A percentile compares a stretch with the other conserved stretches of the same genome.
Conservation (phyloP, 2,113 vertebrate genomes). For the Grammomys dolichurus region DNA sequence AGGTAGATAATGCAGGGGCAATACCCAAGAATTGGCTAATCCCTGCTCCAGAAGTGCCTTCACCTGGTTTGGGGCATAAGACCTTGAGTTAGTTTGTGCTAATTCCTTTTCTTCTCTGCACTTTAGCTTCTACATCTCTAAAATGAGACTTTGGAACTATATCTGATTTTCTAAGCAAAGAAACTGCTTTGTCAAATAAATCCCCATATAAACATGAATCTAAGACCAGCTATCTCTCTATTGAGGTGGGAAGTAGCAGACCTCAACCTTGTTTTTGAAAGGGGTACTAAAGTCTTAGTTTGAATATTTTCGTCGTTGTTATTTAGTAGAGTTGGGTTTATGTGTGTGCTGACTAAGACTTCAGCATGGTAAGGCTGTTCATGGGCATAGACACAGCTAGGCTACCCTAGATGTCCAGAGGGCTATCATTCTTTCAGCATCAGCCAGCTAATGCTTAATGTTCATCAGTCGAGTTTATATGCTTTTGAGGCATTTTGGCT, state of each 20-base stretch:
- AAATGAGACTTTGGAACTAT: neutral
- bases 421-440: neutral
- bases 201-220: conserved; percentile 5
- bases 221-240: neutral
- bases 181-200: neutral
- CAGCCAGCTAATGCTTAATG: neutral
- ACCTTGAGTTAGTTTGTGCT: neutral
- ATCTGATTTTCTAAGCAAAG: neutral
- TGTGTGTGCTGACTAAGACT: neutral
- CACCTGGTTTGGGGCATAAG: neutral
- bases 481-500: neutral
- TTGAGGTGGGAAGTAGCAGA: neutral
- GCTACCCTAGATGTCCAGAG: neutral
- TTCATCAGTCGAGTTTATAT: neutral
- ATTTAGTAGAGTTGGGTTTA: neutral
- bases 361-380: neutral
- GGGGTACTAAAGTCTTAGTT: neutral
- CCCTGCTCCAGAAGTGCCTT: neutral
- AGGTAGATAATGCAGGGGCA: neutral
- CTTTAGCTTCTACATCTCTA: conserved; percentile 1
- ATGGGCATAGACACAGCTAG: neutral
- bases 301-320: conserved; percentile 4
- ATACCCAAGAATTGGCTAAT: neutral
- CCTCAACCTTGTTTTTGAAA: neutral
- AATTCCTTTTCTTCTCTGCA: neutral